Evolutionary conservation across 2,113 vertebrate genomes (phyloP).

Genomic region (Phycodurus eques): DNA sequence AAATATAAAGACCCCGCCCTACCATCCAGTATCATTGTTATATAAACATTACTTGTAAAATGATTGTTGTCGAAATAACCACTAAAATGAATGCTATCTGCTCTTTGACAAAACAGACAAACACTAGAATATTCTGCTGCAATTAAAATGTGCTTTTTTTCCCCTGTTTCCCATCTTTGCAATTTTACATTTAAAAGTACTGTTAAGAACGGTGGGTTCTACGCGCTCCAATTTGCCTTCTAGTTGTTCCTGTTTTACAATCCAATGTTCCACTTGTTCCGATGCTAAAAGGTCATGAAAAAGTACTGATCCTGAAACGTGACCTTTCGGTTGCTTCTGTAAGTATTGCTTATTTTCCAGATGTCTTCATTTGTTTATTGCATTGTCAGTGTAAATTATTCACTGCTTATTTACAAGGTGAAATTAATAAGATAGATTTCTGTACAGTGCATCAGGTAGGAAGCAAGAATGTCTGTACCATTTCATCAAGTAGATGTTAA

Average conservation of each 20-base stretch:
- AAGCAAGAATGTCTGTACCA: not conserved
- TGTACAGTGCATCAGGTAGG: conserved; percentile 4
- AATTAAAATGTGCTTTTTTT: not conserved
- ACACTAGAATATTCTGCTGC: not conserved
- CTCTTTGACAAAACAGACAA: not conserved
- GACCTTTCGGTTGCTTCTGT: not conserved
- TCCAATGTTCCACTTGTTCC: not conserved
- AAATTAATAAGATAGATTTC: not conserved
- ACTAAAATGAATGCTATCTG: not conserved
- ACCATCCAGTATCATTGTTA: too few species aligned
- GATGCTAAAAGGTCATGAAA: not conserved
- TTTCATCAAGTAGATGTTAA: not conserved
- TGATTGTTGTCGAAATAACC: too few species aligned
- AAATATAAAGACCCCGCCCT: too few species aligned
- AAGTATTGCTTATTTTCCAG: not conserved
- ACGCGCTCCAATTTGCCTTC: not conserved
- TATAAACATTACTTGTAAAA: too few species aligned
- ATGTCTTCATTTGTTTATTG: not conserved
- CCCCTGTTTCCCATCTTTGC: not conserved
- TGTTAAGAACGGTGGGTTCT: not conserved
- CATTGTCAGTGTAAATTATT: not conserved
- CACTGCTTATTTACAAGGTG: conserved; percentile 4
- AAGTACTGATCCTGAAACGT: conserved; percentile 6
- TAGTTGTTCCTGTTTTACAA: not conserved
- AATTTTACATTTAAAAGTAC: not conserved